Conservation (phyloP, 2,888 invertebrate species). For the Drosophila kuntzei region DNA sequence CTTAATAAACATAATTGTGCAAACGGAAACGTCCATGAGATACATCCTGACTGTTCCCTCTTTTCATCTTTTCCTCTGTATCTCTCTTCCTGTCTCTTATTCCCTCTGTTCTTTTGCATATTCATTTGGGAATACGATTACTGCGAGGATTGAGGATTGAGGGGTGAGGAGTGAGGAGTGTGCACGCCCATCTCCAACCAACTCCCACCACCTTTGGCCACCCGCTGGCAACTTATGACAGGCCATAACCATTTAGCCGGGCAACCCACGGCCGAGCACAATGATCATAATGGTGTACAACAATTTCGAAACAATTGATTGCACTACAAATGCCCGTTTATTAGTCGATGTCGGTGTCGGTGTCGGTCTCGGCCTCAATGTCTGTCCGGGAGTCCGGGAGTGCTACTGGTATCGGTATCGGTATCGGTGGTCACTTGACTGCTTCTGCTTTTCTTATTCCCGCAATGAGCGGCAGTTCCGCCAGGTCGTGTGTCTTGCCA, state of each 20-base stretch:
- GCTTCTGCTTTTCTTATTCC: conserved; percentile 21
- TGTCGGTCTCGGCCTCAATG: conserved; percentile 8
- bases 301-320: conserved; percentile 80
- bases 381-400: not conserved
- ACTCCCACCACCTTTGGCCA: conserved; percentile 9
- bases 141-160: conserved; percentile 10
- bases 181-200: conserved; percentile 20
- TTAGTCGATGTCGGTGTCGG: conserved; percentile 58
- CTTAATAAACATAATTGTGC: conserved; percentile 83
- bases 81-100: conserved; percentile 6
- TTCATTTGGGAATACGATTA: conserved; percentile 83
- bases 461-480: conserved; percentile 66
- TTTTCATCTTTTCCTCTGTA: conserved; percentile 3
- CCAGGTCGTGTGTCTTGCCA: conserved; percentile 79
- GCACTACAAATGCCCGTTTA: conserved; percentile 82
- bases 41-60: conserved; percentile 58
- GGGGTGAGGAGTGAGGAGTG: not conserved
- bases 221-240: conserved; percentile 75
- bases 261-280: conserved; percentile 48
- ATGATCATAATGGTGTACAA: conserved; percentile 80
- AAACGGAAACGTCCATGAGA: conserved; percentile 81
- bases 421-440: conserved; percentile 37
- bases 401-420: not conserved
- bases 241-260: conserved; percentile 80
- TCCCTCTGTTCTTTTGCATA: conserved; percentile 78